Evolutionary conservation across 2,113 vertebrate species (phyloP), one percentile per base, ranked within the genome.

Genomic region (Rutilus rutilus): DNA sequence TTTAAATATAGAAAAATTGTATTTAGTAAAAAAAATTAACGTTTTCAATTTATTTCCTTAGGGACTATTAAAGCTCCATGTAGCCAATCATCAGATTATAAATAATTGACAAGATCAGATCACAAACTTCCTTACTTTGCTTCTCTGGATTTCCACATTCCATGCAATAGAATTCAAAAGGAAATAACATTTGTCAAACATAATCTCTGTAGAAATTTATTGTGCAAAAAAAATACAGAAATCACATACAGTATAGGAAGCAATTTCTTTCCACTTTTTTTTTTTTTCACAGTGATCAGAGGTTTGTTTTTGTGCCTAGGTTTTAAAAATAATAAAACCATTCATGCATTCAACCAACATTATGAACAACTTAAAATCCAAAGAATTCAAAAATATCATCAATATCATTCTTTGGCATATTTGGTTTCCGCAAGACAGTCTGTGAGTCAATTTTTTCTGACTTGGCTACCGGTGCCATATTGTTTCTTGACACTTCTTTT

Each of bases 311-410:
- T 42, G 69, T 21, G 7, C 47, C 3, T 50, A 76, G 7, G 3
- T 76, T 75, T 77, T 33, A 11, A 23, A 36, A 54, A 54, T 4
- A 30, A 7, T 10, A 57, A 36, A 12, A 33, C 0, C 6, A 23
- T 57, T 21, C 11, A 59, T 60, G 9, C 4, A 15, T 79, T 79
- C 30, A 79, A 21, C 75, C 4, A 50, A 65, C 14, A 54, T 27
- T 42, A 45, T n/a, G 4, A 4, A 27, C 8, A 80, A 59, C 15
- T 94, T 87, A 96, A 45, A 93, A 91, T 33, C 92, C 94, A 9
- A 90, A 65, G 0, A 88, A 92, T 10, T 92, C 87, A 89, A 96
- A 96, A 82, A 96, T 95, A 77, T 94, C 90, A 93, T 96, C 95
- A 7, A 95, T 96, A 78, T 94, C 94, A 85, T 93, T 85, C 0